These are phyloP conservation scores for Chloroceryle amazona DNA, from an alignment of 2,797 vertebrate genomes.

Conservation along the genomic window DNA sequence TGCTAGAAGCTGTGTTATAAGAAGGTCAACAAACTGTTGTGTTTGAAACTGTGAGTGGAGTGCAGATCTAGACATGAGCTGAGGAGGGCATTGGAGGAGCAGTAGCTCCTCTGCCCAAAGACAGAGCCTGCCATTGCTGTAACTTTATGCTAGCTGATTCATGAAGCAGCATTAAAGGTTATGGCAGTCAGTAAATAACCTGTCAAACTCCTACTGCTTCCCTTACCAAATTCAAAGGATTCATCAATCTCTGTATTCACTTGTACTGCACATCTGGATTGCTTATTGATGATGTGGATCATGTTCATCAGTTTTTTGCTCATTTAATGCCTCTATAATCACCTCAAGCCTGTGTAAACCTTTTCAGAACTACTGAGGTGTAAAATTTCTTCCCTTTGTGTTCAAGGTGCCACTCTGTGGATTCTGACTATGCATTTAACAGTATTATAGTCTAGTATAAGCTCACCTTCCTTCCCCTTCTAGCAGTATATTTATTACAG, in stretches of 20 bases:
- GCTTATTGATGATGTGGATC: conserved; percentile 71
- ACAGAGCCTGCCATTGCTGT: not conserved
- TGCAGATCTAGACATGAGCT: not conserved
- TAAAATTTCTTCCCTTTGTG: conserved; percentile 51
- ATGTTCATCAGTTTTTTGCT: conserved; percentile 66
- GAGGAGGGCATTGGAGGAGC: conserved; percentile 20
- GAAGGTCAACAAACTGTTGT: not conserved
- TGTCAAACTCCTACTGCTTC: conserved; percentile 73
- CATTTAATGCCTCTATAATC: conserved; percentile 71
- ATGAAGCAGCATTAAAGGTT: conserved; percentile 69
- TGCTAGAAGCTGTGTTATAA: not conserved
- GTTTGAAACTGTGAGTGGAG: not conserved
- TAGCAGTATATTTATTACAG: not conserved
- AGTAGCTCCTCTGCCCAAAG: not conserved
- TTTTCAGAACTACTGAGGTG: conserved; percentile 56
- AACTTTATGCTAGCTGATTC: conserved; percentile 64
- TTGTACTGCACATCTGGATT: conserved; percentile 72
- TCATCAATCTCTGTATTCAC: conserved; percentile 72
- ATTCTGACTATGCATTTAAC: not conserved
- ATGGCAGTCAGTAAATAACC: conserved; percentile 75
- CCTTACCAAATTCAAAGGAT: conserved; percentile 67
- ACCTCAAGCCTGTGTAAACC: conserved; percentile 58
- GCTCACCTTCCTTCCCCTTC: not conserved
- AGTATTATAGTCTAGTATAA: not conserved
- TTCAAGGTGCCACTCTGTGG: not conserved